These are phyloP conservation scores for Mobula hypostoma DNA, from an alignment of 2,113 vertebrate genomes.

Conservation along the genomic window DNA sequence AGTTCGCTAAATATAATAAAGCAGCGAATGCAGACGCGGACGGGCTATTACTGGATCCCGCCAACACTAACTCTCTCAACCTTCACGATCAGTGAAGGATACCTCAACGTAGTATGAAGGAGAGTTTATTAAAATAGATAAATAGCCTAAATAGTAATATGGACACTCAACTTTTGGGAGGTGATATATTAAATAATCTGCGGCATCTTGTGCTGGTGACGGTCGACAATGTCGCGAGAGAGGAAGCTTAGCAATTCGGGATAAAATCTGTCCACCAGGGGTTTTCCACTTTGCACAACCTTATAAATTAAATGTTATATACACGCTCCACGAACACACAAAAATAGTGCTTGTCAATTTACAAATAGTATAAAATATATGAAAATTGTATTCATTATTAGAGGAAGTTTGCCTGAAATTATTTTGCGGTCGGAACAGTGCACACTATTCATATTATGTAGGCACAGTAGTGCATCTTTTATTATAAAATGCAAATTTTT, in stretches of 20 bases:
- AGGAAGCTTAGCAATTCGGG: not conserved
- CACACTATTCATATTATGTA: not conserved
- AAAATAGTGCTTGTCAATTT: not conserved
- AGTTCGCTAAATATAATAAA: not conserved
- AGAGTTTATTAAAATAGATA: not conserved
- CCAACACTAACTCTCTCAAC: not conserved
- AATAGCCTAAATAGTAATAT: not conserved
- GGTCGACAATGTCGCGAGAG: not conserved
- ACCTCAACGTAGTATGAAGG: not conserved
- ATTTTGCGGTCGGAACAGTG: not conserved
- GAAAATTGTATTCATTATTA: not conserved
- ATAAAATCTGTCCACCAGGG: not conserved
- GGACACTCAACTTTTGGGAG: not conserved
- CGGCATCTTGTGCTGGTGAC: not conserved
- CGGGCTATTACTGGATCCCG: not conserved
- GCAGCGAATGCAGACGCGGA: not conserved
- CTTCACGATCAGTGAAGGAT: not conserved
- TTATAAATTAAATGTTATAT: not conserved
- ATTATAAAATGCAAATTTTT: not conserved
- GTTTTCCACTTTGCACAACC: not conserved
- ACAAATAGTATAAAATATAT: not conserved
- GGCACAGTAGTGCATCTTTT: not conserved
- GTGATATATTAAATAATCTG: not conserved
- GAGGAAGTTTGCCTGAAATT: not conserved
- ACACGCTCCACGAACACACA: not conserved